Evolutionary conservation across 2,888 invertebrate genomes (phyloP).

Genomic region (Lycaena phlaeas): DNA sequence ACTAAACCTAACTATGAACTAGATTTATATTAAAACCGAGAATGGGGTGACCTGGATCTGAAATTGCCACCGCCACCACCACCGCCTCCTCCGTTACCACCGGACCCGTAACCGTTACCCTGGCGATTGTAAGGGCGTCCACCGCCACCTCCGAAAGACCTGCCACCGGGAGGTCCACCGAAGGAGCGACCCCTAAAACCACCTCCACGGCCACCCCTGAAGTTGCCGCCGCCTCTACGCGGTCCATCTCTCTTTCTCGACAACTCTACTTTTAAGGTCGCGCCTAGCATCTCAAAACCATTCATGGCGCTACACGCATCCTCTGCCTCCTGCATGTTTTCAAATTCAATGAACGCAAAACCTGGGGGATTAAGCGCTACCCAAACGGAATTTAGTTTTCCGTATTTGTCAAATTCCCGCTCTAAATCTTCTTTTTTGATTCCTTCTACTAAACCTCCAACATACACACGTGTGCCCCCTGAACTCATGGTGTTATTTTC

Average conservation of each 20-base stretch:
- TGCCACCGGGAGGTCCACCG: conserved; percentile 56
- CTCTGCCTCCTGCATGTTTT: conserved; percentile 90
- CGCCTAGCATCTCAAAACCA: conserved; percentile 89
- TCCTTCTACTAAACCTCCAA: conserved; percentile 90
- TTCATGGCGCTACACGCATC: conserved; percentile 91
- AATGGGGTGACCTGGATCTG: conserved; percentile 67
- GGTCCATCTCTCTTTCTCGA: conserved; percentile 86
- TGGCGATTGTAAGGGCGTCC: conserved; percentile 52
- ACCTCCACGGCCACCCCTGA: conserved; percentile 67
- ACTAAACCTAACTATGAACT: conserved; percentile 69
- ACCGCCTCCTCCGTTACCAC: conserved; percentile 49
- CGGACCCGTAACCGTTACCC: conserved; percentile 59
- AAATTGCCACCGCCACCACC: conserved; percentile 62
- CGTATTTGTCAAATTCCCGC: conserved; percentile 91
- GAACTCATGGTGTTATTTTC: conserved; percentile 46
- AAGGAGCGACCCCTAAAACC: conserved; percentile 32
- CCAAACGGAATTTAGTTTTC: conserved; percentile 93
- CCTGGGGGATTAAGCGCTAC: conserved; percentile 95
- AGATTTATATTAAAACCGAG: conserved; percentile 61
- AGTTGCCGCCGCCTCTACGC: conserved; percentile 75
- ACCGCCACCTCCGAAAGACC: conserved; percentile 29
- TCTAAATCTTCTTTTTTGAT: conserved; percentile 94
- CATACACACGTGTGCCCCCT: conserved; percentile 86
- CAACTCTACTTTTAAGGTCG: conserved; percentile 90
- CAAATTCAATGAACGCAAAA: conserved; percentile 95